Base-by-base conservation (phyloP, 2,888 invertebrate genomes). In the Malacosoma neustria region DNA sequence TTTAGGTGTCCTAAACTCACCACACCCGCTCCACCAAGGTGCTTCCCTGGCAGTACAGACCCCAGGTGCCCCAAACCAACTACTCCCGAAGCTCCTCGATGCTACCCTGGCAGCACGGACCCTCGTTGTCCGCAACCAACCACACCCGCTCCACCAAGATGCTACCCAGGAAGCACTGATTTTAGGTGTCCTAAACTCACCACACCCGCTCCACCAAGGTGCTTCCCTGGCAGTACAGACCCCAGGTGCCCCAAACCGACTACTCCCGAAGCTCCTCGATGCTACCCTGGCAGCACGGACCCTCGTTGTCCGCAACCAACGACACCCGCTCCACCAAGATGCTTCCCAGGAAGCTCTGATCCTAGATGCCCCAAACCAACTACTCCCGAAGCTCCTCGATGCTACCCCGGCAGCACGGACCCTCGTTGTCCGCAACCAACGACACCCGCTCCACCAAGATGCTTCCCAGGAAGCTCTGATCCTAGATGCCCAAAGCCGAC, bases 121-220 rank as follows among this genome's bases (percentile, higher is more conserved):
- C 48, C 50, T 7, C 49, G 57, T 3, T 54, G 57, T 30, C 56
- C 49, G 3, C 33, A 45, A 32, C 40, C 40, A 1, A 45, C 51
- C 1, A 51, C 60, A 11, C 46, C 54, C 5, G 36, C 49, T 6
- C 50, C 46, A 3, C 54, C 47, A 3, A 39, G 39, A 1, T 61
- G 61, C 14, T 61, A 42, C 40, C 64, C 65, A 14, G 72, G 68
- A 14, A 62, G 64, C 5, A 57, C 54, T n/a, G 80, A 85, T 48
- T 68, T 72, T 0, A 53, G 74, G 4, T 76, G 75, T 38, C 61
- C 63, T 22, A 44, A 46, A 32, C 46, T 51, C 0, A 48, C 52
- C 1, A 48, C 45, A 4, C 47, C 45, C 0, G 38, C 38, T 0
- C 37, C 45, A 2, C 54, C 52, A 3, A 39, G 29, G 0, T 61